phyloP scores from a whole-genome alignment of 2,888 invertebrate species.

The Drosophila nr. perissopoda region DNA sequence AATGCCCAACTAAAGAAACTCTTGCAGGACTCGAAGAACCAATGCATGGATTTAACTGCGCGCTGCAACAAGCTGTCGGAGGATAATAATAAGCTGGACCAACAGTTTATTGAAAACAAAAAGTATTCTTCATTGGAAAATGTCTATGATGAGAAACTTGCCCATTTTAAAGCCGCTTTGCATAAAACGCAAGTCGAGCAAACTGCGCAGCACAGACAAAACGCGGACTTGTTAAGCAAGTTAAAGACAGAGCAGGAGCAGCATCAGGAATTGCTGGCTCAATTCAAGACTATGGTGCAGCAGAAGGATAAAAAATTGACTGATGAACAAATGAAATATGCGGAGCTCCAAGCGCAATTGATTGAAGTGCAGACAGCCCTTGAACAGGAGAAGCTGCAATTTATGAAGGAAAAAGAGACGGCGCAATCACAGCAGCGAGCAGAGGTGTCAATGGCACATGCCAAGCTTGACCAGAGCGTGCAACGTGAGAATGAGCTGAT shows the following conservation, averaged over 20 bases:
- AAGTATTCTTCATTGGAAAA: conserved; percentile 21
- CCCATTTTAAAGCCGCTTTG: background rate
- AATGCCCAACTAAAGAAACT: too few relatives aligned
- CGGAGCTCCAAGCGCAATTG: background rate
- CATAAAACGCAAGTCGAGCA: background rate
- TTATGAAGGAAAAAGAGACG: background rate
- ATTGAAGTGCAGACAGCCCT: background rate
- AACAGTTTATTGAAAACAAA: background rate
- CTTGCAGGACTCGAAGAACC: too few relatives aligned
- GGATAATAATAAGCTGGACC: too few relatives aligned
- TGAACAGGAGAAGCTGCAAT: conserved; percentile 1
- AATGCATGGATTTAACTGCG: too few relatives aligned
- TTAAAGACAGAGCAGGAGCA: background rate
- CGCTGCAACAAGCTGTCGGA: too few relatives aligned
- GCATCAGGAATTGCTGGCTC: background rate
- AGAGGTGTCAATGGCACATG: background rate
- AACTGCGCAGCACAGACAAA: background rate
- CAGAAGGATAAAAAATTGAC: background rate
- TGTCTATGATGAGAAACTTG: conserved; percentile 14
- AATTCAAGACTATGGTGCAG: background rate
- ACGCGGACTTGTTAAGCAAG: background rate
- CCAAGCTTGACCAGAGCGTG: background rate
- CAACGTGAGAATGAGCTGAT: background rate
- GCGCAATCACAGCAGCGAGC: conserved; percentile 1
- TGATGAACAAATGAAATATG: background rate